Evolutionary conservation across 2,888 invertebrate species (phyloP), one percentile per base, ranked within the genome.

Genomic region (Neoaliturus tenellus): DNA sequence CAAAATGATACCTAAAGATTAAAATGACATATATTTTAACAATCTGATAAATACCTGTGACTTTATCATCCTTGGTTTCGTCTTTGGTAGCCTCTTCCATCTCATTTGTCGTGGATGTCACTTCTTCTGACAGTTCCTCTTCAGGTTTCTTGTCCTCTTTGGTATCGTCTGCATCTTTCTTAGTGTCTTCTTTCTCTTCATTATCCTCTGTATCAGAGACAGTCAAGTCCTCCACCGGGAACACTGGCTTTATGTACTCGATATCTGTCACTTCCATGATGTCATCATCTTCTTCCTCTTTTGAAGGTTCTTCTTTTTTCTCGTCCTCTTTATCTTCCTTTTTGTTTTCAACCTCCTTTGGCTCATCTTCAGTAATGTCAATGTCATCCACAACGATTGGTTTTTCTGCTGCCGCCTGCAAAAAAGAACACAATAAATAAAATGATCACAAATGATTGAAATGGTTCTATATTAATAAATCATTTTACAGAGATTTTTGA

Each of bases 121-220:
- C 58, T 23, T 87, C 87, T 35, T 85, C 78, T n/a, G 81, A 67
- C 41, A 75, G 84, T 23, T 81, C 80, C 0, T 33, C 62, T 12
- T 82, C 78, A 23, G 48, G 83, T 39, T 87, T 87, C 33, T 81
- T 71, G 14, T 81, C 75, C 44, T 86, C 85, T 12, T 80, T 80
- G 0, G 44, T 39, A 23, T 81, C 80, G 8, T 75, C 44, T 44
- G 25, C 17, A 0, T 23, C 0, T 17, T 80, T 73, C n/a, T 41
- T 51, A n/a, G 73, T 48, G 10, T 85, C 85, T 17, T n/a, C 25
- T 71, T 80, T 83, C n/a, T 86, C 86, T 80, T 87, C 87, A 1
- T 25, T 84, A 48, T 85, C 82, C 84, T 84, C 85, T 17, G 44
- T 67, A 35, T 81, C 81, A 31, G 81, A 81, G 0, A 35, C 75